Evolutionary conservation across 1,140 invertebrate genomes (phyloP), one percentile per base, ranked within the genome.

Genomic region (Drosophila truncata): DNA sequence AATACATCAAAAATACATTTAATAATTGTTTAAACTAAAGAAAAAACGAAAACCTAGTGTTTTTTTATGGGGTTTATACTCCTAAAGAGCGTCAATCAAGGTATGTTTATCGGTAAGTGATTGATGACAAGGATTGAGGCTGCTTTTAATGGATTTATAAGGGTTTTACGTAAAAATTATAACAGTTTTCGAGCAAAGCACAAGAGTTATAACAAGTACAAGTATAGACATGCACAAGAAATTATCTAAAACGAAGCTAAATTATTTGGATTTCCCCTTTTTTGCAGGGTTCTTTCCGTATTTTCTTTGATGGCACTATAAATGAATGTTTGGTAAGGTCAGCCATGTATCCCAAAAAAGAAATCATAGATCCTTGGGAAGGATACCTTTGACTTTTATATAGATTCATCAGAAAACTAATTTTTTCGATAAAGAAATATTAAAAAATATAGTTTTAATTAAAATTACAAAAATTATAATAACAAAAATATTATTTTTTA

Each of bases 1-100:
- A 69, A 64, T 69, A 69, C 42, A 69, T 69, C 60, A 67, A 67
- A 39, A 62, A 55, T 55, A 62, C 60, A 55, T 25, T 55, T 27
- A 57, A 14, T 58, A 62, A 58, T 35, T 62, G 31, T 52, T 61
- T 55, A 35, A 62, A 62, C 33, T 55, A 55, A 37, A 37, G 3
- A 18, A 6, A 27, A 4, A 9, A n/a, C n/a, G n/a, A n/a, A 1
- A 25, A 14, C 14, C 9, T 47, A 23, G 8, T 0, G 16, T 49
- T 27, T 49, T 8, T 25, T 46, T 46, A 3, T 8, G 23, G 1
- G 13, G 18, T 9, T 42, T 42, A 4, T 2, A n/a, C n/a, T n/a
- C n/a, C n/a, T n/a, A n/a, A n/a, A n/a, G n/a, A n/a, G 20, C 4
- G 44, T 46, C 20, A 25, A 46, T 23, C 44, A 25, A 8, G 20